phyloP scores from a whole-genome alignment of 1,140 invertebrate species.

The Nasonia longicornis region DNA sequence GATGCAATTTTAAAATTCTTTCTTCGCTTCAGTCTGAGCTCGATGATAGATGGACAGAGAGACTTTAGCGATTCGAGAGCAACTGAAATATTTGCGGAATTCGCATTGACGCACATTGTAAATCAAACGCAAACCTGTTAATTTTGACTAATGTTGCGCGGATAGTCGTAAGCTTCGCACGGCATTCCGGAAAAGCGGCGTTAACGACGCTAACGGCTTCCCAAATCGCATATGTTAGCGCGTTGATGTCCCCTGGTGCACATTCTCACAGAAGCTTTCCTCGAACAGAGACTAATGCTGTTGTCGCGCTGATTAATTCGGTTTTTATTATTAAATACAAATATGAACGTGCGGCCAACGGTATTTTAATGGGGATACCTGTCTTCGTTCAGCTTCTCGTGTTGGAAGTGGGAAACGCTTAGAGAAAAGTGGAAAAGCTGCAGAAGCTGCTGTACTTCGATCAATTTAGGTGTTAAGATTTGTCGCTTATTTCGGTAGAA shows the following conservation, averaged over 20 bases:
- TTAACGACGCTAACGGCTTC: not conserved
- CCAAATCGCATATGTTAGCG: not conserved
- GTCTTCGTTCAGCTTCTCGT: not conserved
- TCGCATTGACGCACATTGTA: no score
- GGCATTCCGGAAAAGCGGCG: not conserved
- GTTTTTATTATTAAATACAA: not conserved
- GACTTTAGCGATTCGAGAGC: no score
- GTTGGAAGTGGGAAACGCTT: not conserved
- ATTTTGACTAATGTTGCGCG: not conserved
- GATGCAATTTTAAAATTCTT: no score
- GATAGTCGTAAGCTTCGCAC: not conserved
- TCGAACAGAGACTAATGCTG: not conserved
- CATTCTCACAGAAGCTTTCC: not conserved
- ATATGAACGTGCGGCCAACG: not conserved
- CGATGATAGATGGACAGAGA: no score
- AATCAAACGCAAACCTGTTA: no score
- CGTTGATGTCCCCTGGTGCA: not conserved
- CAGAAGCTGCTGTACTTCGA: not conserved
- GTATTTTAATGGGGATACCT: not conserved
- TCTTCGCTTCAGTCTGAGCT: no score
- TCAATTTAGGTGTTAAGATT: not conserved
- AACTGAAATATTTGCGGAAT: no score
- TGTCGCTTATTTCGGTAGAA: not conserved
- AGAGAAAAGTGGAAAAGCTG: not conserved
- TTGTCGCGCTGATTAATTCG: not conserved